Evolutionary conservation across 2,113 vertebrate genomes (phyloP), one percentile per base, ranked within the genome.

Genomic region (human (Homo sapiens)): DNA sequence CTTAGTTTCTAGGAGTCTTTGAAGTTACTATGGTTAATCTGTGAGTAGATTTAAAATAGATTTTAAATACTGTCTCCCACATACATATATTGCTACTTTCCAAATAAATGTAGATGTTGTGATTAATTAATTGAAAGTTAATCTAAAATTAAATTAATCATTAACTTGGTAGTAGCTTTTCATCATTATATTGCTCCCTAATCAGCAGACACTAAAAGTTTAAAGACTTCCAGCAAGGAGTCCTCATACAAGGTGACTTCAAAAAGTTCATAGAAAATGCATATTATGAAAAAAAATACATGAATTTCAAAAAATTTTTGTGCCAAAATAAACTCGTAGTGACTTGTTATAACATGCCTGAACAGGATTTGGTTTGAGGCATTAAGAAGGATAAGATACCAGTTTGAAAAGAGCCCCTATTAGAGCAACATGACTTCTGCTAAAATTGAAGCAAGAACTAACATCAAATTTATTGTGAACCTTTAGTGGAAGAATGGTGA

Each of bases 61-160:
- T 89, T 90, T 35, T 96, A 72, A 88, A 40, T 52, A 68, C 73
- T 89, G 27, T 79, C 55, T 80, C 48, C 81, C 52, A 84, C 7
- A 25, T 48, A 86, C 9, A 68, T 32, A 35, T 27, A 75, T 8
- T 59, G 38, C 5, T 89, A 55, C 16, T 94, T 96, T 91, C 40
- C 30, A 94, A 92, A 93, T 66, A 48, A 35, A 85, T 76, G 76
- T 76, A 91, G n/a, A 79, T 93, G 22, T 82, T 66, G 30, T 89
- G 50, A 95, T 84, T 97, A 48, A 97, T 75, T 91, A 89, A 90
- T 61, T 78, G 73, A 7, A 61, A 91, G 73, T 66, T 91, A 92
- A 84, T 86, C 78, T 90, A 91, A 96, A 94, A 90, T 90, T 45
- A 86, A 73, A 90, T 81, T 50, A 93, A 89, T 89, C 18, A 38